Base-by-base conservation (phyloP, 2,113 vertebrate genomes). In the Pangasianodon gigas region DNA sequence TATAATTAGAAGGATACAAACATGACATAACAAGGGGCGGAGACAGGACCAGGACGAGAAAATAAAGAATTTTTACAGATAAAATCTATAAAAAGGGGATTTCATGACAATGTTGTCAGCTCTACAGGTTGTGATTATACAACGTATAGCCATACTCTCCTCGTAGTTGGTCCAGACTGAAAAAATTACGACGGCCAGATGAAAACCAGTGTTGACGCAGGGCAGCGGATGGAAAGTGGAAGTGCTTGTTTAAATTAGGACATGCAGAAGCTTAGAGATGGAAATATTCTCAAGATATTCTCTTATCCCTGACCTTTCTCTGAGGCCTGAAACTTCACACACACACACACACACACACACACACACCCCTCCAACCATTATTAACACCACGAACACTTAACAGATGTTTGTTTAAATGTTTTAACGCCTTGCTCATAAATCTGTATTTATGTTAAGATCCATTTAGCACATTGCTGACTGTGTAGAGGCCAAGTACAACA, bases 401-500 rank as follows among this genome's bases (percentile, higher is more conserved):
- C 87, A 93, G 86, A 88, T 85, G 87, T 89, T 92, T 54, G 60
- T 89, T 92, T 92, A 89, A 89, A 90, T 93, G 82, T 87, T 88
- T 92, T 92, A 87, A 89, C 85, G 91, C 93, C 92, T 92, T 87
- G 84, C 86, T 89, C 88, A 87, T 92, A 89, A 77, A 88, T 52
- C 91, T 91, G 69, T 96, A 95, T 96, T 96, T 96, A 95, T 92
- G 89, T 93, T 95, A 89, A 92, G 91, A 92, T 96, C 94, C 94
- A 96, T 96, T 96, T 94, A 93, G 92, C 69, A 88, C 90, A 91
- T 93, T 88, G 74, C 89, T 95, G 93, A 92, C 85, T 54, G 60
- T 88, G 80, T 91, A 19, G 24, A 24, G 82, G 90, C 88, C 88
- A 92, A 93, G 91, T 89, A 46, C 91, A 93, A 91, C 91, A 92